Conservation (phyloP, 2,888 invertebrate species). For the Biston betularia region DNA sequence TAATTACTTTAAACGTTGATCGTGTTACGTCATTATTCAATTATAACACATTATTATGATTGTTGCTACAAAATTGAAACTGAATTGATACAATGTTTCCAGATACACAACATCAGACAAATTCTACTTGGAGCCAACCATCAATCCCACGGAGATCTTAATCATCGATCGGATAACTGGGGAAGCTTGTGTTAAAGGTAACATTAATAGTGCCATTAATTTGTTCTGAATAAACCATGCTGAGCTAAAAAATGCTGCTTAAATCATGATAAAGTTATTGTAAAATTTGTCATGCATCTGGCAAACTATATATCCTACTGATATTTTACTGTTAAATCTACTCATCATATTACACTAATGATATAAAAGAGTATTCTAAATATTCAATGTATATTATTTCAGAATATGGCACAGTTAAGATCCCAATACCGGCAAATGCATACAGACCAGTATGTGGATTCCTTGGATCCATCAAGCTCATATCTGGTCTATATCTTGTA, state of each 20-base stretch:
- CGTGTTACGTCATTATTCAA: slow-evolving; percentile 1
- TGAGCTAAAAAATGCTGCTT: neutral
- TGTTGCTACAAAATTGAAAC: neutral
- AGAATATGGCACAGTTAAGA: slow-evolving; percentile 67
- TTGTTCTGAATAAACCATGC: neutral
- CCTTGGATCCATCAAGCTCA: slow-evolving; percentile 93
- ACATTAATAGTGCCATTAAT: neutral
- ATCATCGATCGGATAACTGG: slow-evolving; percentile 94
- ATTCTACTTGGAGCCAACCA: slow-evolving; percentile 94
- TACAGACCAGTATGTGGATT: slow-evolving; percentile 93
- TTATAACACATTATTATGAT: neutral
- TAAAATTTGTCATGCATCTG: neutral
- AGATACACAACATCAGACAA: slow-evolving; percentile 96
- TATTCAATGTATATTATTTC: slow-evolving; percentile 17
- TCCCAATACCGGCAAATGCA: slow-evolving; percentile 74
- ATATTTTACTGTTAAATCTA: too few relatives aligned
- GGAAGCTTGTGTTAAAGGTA: slow-evolving; percentile 90
- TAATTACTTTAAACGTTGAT: slow-evolving; percentile 9
- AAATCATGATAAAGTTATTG: neutral
- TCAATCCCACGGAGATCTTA: slow-evolving; percentile 90
- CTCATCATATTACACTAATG: too few relatives aligned
- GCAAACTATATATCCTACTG: too few relatives aligned
- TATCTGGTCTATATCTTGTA: slow-evolving; percentile 95
- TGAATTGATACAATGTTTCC: slow-evolving; percentile 43
- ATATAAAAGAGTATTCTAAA: neutral